phyloP scores from a whole-genome alignment of 2,797 vertebrate species.

The Phoeniculus purpureus region DNA sequence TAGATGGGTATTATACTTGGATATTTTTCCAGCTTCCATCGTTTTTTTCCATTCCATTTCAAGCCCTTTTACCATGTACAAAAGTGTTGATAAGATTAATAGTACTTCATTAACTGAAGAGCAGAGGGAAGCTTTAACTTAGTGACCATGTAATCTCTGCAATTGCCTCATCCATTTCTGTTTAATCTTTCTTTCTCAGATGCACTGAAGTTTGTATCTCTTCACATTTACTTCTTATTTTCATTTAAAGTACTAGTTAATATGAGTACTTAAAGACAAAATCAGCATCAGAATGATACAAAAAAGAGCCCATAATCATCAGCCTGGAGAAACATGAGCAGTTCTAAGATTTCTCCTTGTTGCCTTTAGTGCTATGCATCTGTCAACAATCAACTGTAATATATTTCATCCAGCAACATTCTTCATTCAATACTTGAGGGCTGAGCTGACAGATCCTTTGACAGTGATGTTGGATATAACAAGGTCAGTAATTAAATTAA shows the following conservation, averaged over 20 bases:
- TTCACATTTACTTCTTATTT: not conserved
- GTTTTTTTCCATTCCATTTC: conserved; percentile 23
- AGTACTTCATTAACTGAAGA: not conserved
- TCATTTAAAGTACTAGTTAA: not conserved
- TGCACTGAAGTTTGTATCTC: not conserved
- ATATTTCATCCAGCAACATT: not conserved
- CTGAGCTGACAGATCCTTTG: not conserved
- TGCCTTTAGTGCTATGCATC: not conserved
- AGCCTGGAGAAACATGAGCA: not conserved
- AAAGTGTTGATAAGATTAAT: not conserved
- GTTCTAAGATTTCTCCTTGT: not conserved
- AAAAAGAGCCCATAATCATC: not conserved
- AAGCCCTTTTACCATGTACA: not conserved
- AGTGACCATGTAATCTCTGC: not conserved
- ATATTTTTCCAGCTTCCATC: not conserved
- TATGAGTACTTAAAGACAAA: not conserved
- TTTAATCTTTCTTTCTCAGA: not conserved
- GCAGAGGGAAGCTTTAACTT: not conserved
- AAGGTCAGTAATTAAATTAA: not conserved
- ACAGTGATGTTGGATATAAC: not conserved
- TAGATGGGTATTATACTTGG: not conserved
- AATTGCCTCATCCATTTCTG: not conserved
- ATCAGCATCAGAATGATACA: not conserved
- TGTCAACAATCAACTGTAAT: not conserved
- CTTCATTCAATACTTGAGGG: not conserved